phyloP scores from a whole-genome alignment of 1,140 invertebrate genomes.

The Protaetia brevitarsis region DNA sequence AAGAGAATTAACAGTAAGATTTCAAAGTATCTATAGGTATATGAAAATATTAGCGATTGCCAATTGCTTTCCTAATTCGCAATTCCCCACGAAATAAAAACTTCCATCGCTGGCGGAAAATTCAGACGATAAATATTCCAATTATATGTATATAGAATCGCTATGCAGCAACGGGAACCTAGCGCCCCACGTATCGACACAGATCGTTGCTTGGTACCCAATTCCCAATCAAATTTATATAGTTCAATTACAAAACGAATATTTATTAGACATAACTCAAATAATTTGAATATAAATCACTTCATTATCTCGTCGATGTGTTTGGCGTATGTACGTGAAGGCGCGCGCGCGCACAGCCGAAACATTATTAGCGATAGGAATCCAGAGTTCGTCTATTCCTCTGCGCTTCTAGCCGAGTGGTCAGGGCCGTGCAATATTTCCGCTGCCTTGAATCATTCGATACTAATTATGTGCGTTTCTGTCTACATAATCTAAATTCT shows the following conservation, averaged over 20 bases:
- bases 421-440: not conserved
- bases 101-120: not conserved
- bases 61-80: no score
- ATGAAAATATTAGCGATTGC: no score
- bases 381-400: not conserved
- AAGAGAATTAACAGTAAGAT: no score
- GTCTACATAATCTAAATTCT: no score
- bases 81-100: no score
- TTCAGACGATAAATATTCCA: not conserved
- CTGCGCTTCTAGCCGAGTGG: not conserved
- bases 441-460: not conserved
- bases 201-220: not conserved
- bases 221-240: conserved; percentile 16
- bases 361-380: not conserved
- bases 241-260: conserved; percentile 14
- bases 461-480: no score
- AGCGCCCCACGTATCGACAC: not conserved
- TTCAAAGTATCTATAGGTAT: no score
- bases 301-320: not conserved
- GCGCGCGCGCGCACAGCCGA: not conserved
- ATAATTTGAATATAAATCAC: conserved; percentile 16
- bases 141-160: not conserved
- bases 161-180: not conserved
- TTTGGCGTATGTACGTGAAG: not conserved
- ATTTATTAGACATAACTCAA: conserved; percentile 12